Conservation (phyloP, 2,888 invertebrate genomes). For the Listrodromus nycthemerus region DNA sequence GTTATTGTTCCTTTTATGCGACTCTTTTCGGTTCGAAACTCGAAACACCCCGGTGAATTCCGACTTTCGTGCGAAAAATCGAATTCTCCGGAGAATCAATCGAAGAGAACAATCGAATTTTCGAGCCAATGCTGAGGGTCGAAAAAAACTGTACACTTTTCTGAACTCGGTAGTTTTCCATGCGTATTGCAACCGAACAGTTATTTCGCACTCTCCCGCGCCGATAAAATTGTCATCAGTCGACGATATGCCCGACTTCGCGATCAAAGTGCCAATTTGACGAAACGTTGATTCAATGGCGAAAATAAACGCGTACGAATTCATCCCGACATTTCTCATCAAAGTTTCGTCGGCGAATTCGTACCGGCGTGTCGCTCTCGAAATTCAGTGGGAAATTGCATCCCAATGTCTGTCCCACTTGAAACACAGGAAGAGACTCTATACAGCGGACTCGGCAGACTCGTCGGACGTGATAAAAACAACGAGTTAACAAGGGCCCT, state of each 20-base stretch:
- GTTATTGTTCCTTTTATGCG: not conserved
- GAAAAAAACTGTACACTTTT: not conserved
- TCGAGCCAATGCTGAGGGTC: not conserved
- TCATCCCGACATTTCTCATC: not conserved
- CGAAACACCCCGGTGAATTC: not conserved
- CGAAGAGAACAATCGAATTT: not conserved
- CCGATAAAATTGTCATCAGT: slow-evolving; percentile 33
- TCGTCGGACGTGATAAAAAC: slow-evolving; percentile 46
- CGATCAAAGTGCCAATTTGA: slow-evolving; percentile 12
- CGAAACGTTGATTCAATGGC: not conserved
- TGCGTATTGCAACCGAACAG: not conserved
- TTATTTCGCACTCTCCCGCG: not conserved
- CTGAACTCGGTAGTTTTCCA: not conserved
- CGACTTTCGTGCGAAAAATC: not conserved
- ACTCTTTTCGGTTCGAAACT: not conserved
- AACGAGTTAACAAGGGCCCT: slow-evolving; percentile 47
- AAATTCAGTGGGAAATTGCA: slow-evolving; percentile 1
- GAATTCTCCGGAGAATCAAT: not conserved
- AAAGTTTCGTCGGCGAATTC: not conserved
- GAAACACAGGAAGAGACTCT: slow-evolving; percentile 33
- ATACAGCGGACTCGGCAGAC: slow-evolving; percentile 18
- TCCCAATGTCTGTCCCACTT: slow-evolving; percentile 15
- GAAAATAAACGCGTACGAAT: not conserved
- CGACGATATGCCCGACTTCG: not conserved
- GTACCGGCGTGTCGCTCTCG: slow-evolving; percentile 3